These are phyloP conservation scores for Anagyrus pseudococci DNA, from an alignment of 2,888 invertebrate species.

Conservation along the genomic window DNA sequence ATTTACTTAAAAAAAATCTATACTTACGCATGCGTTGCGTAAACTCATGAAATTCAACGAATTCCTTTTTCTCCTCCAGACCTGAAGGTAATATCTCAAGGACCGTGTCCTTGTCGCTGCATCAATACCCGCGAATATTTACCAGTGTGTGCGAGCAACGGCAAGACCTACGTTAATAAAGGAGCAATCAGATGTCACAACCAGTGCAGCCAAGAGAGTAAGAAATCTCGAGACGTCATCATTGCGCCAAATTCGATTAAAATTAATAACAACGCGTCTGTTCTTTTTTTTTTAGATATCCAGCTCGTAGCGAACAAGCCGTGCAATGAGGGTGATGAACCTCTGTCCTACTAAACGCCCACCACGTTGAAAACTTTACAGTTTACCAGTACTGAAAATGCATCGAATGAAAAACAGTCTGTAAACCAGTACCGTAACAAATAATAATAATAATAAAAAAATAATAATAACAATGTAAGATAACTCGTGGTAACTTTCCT, in stretches of 20 bases:
- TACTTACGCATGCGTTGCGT: too few relatives aligned
- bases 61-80: not conserved
- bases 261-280: not conserved
- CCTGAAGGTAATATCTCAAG: not conserved
- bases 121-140: not conserved
- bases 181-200: conserved; percentile 14
- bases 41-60: too few relatives aligned
- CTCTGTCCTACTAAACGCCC: not conserved
- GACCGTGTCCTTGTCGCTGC: not conserved
- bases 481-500: too few relatives aligned
- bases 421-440: too few relatives aligned
- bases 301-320: not conserved
- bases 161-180: not conserved
- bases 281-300: not conserved
- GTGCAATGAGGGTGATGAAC: not conserved
- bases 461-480: too few relatives aligned
- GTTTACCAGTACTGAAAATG: too few relatives aligned
- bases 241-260: not conserved
- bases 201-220: conserved; percentile 1
- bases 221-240: not conserved
- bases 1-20: too few relatives aligned
- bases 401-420: too few relatives aligned
- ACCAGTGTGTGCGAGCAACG: conserved; percentile 15
- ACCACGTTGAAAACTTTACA: too few relatives aligned
- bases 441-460: too few relatives aligned